Evolutionary conservation across 2,113 vertebrate species (phyloP).

Genomic region (Lophotis ruficrista): DNA sequence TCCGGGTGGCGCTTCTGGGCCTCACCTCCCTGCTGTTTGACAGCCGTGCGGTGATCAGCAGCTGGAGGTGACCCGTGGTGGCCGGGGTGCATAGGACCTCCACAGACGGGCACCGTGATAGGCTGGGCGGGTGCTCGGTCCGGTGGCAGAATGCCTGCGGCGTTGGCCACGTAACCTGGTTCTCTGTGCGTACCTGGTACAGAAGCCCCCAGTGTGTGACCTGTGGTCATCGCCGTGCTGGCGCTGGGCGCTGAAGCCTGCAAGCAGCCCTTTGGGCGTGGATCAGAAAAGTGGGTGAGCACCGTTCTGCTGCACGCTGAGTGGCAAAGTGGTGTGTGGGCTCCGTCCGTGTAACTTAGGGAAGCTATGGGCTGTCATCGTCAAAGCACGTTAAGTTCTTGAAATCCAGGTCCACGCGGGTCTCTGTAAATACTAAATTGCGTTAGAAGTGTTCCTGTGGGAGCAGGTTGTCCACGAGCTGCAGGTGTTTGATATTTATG

Average conservation of each 20-base stretch:
- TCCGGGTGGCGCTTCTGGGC: not conserved
- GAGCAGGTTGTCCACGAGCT: not conserved
- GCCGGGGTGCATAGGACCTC: not conserved
- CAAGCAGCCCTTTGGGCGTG: not conserved
- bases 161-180: not conserved
- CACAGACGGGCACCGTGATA: not conserved
- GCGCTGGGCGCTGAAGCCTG: not conserved
- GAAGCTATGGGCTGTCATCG: not conserved
- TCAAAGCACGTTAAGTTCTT: not conserved
- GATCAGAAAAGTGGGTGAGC: not conserved
- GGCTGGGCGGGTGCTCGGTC: not conserved
- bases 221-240: not conserved
- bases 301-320: fast-evolving
- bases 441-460: not conserved
- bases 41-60: not conserved
- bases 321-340: not conserved
- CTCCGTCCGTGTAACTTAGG: not conserved
- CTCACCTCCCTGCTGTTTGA: not conserved
- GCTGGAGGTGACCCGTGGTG: not conserved
- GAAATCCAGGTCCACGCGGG: not conserved
- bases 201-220: not conserved
- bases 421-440: not conserved
- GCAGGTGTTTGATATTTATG: not conserved
- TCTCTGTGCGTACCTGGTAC: not conserved
- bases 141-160: not conserved